Conservation (phyloP, 2,797 vertebrate species). For the Borostomias antarcticus region DNA sequence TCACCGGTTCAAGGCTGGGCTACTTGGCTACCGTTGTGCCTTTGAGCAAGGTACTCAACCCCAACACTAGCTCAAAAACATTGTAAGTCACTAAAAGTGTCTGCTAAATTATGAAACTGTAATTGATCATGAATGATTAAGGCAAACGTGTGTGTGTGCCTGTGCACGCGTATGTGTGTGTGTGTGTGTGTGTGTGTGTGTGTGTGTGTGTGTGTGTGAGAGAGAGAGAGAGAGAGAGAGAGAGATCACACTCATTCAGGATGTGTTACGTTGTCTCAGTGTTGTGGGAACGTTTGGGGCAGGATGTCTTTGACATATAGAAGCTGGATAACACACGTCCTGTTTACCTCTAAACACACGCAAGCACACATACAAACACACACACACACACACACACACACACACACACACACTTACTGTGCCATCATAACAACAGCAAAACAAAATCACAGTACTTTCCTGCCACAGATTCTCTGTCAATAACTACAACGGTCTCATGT, state of each 20-base stretch:
- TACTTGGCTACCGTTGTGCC: too few relatives aligned
- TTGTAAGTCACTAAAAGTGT: too few relatives aligned
- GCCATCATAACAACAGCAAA: neutral
- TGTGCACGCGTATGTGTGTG: too few relatives aligned
- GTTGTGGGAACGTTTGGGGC: constrained; percentile 3
- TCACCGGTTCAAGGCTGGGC: too few relatives aligned
- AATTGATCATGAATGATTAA: too few relatives aligned
- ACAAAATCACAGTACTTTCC: neutral
- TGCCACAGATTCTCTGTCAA: neutral
- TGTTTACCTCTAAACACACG: constrained; percentile 37
- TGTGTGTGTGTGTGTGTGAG: constrained; percentile 14
- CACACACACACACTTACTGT: neutral
- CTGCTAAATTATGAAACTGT: too few relatives aligned
- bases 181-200: neutral
- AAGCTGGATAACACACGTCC: constrained; percentile 30
- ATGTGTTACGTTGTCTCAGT: neutral
- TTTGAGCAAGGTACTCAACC: too few relatives aligned
- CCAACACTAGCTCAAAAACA: too few relatives aligned
- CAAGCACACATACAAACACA: neutral
- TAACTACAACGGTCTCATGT: neutral
- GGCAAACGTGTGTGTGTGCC: too few relatives aligned
- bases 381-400: constrained; percentile 8
- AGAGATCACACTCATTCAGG: neutral
- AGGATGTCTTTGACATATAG: constrained; percentile 24
- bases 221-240: too few relatives aligned